Evolutionary conservation across 2,113 vertebrate species (phyloP).

Genomic region (Dasyornis broadbenti): DNA sequence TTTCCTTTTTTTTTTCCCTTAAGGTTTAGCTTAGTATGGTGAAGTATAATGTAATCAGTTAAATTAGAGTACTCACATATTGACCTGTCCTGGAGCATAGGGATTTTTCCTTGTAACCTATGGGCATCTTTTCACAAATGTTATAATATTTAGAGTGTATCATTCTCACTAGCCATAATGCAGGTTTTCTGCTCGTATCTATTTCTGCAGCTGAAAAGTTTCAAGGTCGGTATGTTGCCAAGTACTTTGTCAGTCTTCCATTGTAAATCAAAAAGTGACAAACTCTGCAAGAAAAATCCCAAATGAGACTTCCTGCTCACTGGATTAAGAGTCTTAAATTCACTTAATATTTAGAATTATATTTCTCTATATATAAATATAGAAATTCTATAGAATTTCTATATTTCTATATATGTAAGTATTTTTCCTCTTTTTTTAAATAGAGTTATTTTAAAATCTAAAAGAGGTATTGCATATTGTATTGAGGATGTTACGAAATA

Average conservation of each 20-base stretch:
- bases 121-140: not conserved
- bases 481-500: not conserved
- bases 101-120: not conserved
- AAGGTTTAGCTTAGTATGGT: not conserved
- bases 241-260: slow-evolving; percentile 21
- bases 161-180: not conserved
- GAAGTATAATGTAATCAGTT: not conserved
- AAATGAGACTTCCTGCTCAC: not conserved
- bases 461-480: not conserved
- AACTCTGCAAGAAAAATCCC: not conserved
- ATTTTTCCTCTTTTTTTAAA: not conserved
- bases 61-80: not conserved
- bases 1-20: not conserved
- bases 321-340: not conserved
- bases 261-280: slow-evolving; percentile 45
- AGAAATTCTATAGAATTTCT: no score
- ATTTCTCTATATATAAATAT: no score
- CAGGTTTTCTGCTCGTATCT: not conserved
- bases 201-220: slow-evolving; percentile 51
- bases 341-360: not conserved
- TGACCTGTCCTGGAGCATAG: not conserved
- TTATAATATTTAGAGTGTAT: not conserved
- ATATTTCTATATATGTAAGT: no score
- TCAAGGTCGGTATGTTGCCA: slow-evolving; percentile 17
- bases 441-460: not conserved